Base-by-base conservation (phyloP, 2,113 vertebrate genomes). In the Melanerpes formicivorus region DNA sequence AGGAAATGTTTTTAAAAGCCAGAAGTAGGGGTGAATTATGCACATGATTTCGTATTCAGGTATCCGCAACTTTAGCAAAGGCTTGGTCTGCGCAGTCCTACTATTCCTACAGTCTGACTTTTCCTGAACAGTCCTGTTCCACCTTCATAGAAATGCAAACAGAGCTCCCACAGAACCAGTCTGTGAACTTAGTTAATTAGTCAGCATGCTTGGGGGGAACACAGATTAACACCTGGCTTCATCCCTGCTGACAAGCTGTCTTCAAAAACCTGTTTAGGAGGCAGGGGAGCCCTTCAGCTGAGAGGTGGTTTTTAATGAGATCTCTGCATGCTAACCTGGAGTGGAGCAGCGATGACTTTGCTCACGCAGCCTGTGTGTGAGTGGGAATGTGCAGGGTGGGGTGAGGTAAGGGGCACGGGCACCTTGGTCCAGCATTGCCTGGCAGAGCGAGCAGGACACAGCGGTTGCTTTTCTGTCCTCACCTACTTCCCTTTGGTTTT, bases 211-310 rank as follows among this genome's bases (percentile, higher is more conserved):
- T 84, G 42, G 8, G 66, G 50, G 54, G 54, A 37, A 40, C 55
- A 58, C 32, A 72, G 37, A 82, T 84, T 93, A 84, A 82, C 85
- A 94, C 90, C 71, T 94, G 90, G 42, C 66, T 72, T 91, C 67
- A 78, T 64, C 44, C 66, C 55, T 69, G 75, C 59, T 89, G 88
- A 87, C 5, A 7, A 87, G 27, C 79, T 81, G 79, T 56, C 92
- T 94, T 87, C 79, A 90, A 62, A 93, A 82, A 26, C 75, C 90
- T 75, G 80, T 32, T 85, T 25, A 73, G 75, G 87, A 94, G 60
- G n/a, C 64, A 46, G n/a, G 18, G 67, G 42, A 94, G 59, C 67
- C 66, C 34, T 87, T 90, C 66, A 69, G 59, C 50, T 12, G 16
- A 48, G 74, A 65, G 59, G 32, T 81, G 25, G 23, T 79, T 81